Conservation (phyloP, 2,797 vertebrate species). For the Naso thynnoides region DNA sequence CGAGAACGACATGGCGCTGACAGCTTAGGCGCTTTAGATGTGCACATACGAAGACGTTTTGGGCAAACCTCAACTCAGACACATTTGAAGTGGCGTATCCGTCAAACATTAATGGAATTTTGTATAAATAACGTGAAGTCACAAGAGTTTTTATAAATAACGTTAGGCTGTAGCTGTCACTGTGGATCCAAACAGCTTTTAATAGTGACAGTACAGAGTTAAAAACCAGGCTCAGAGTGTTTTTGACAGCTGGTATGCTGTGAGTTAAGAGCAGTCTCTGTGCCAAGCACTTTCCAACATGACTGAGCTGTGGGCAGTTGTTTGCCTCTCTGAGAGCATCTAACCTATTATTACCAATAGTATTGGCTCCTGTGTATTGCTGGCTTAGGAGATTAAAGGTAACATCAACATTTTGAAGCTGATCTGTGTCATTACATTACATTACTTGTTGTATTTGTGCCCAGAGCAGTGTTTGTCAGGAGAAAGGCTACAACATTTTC, state of each 20-base stretch:
- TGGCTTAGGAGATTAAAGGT: not conserved
- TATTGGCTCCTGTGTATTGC: not conserved
- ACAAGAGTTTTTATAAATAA: not conserved
- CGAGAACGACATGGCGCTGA: not conserved
- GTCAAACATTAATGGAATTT: not conserved
- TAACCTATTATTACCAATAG: constrained; percentile 5
- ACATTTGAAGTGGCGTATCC: not conserved
- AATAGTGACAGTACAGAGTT: not conserved
- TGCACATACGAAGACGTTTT: no score
- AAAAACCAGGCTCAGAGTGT: not conserved
- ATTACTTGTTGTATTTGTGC: not conserved
- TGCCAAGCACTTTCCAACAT: constrained; percentile 34
- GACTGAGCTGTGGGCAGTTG: constrained; percentile 11
- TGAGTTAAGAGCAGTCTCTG: not conserved
- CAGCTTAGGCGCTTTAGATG: not conserved
- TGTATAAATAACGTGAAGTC: not conserved
- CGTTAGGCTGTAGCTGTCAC: no score
- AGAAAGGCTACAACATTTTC: not conserved
- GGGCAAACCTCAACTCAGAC: not conserved
- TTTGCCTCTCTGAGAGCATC: constrained; percentile 7
- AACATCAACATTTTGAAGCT: not conserved
- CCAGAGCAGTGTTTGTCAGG: not conserved
- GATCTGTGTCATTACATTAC: not conserved
- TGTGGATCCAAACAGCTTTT: not conserved
- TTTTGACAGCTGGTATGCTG: constrained; percentile 26